phyloP scores from a whole-genome alignment of 1,140 invertebrate genomes.

The Sarcophaga bullata region DNA sequence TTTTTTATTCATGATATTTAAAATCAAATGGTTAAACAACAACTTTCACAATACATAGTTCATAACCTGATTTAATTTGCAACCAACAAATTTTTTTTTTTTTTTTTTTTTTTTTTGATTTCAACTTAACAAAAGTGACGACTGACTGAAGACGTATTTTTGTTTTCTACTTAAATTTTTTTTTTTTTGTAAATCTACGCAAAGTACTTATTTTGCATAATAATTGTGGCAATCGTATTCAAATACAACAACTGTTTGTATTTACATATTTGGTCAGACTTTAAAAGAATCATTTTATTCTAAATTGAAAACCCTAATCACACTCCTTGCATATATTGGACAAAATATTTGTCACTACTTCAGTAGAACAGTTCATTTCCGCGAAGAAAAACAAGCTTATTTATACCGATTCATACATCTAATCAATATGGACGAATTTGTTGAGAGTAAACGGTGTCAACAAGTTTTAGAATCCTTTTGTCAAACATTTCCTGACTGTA shows the following conservation, averaged over 20 bases:
- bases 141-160: neutral
- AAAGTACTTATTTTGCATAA: constrained; percentile 37
- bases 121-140: too few relatives aligned
- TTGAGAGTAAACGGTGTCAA: too few relatives aligned
- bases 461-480: too few relatives aligned
- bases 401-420: too few relatives aligned
- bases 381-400: too few relatives aligned
- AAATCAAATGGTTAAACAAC: constrained; percentile 15
- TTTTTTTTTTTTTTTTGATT: neutral
- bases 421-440: too few relatives aligned
- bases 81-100: neutral
- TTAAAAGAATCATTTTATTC: too few relatives aligned
- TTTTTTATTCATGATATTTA: neutral
- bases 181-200: constrained; percentile 15
- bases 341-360: too few relatives aligned
- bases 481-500: too few relatives aligned
- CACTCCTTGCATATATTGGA: too few relatives aligned
- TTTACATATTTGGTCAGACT: neutral
- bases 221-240: constrained; percentile 30
- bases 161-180: constrained; percentile 17
- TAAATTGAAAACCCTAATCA: too few relatives aligned
- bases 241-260: constrained; percentile 19
- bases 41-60: constrained; percentile 37
- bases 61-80: constrained; percentile 40
- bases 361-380: too few relatives aligned